phyloP scores from a whole-genome alignment of 2,113 vertebrate genomes.

The Climacteris rufus region DNA sequence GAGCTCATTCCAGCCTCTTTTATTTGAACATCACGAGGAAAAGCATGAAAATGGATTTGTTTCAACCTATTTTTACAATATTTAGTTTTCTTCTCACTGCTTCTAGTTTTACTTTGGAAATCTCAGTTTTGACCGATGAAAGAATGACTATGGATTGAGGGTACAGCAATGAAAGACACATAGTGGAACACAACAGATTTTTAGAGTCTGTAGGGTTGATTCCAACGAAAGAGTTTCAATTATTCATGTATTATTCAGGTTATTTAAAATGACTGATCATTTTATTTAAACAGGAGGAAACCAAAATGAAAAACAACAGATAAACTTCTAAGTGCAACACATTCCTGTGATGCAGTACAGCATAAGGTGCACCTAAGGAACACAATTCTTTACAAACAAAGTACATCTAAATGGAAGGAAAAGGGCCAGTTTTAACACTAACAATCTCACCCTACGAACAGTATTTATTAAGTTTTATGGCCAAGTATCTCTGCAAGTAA shows the following conservation, averaged over 20 bases:
- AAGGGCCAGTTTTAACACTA: neutral
- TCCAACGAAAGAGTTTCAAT: neutral
- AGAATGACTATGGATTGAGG: neutral
- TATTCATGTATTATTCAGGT: neutral
- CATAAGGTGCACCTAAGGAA: neutral
- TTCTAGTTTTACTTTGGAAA: neutral
- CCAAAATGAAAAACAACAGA: neutral
- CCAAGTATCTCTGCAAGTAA: neutral
- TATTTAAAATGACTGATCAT: neutral
- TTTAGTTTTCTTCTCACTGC: neutral
- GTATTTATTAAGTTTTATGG: neutral
- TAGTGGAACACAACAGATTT: neutral
- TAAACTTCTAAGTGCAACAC: neutral
- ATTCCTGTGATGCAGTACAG: neutral
- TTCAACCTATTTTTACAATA: conserved; percentile 34
- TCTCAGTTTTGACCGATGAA: neutral
- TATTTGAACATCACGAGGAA: neutral
- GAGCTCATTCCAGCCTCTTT: neutral
- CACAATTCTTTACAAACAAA: neutral
- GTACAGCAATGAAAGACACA: neutral
- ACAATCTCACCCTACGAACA: neutral
- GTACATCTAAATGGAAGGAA: neutral
- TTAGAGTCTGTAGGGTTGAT: neutral
- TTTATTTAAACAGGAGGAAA: neutral
- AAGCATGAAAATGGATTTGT: conserved; percentile 18